A percentile compares a stretch with the other conserved stretches of the same genome.
phyloP scores from a whole-genome alignment of 2,797 vertebrate genomes.

The Lagocephalus sceleratus region DNA sequence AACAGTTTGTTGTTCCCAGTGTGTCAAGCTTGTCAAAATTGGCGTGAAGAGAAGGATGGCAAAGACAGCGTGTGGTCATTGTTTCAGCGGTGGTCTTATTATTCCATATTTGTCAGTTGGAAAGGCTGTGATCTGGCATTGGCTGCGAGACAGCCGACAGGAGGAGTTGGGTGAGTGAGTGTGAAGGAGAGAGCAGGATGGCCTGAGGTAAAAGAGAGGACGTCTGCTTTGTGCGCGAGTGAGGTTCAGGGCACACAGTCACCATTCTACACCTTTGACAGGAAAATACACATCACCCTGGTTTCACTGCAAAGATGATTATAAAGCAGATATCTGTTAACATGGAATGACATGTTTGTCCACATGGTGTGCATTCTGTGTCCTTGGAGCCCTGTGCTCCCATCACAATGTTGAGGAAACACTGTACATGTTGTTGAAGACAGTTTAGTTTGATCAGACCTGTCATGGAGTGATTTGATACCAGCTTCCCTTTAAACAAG shows the following conservation, averaged over 20 bases:
- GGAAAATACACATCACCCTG: conserved; percentile 28
- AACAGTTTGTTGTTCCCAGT: conserved; percentile 35
- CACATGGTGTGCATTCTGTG: background rate
- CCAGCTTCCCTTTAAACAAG: conserved; percentile 53
- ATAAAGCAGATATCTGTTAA: conserved; percentile 7
- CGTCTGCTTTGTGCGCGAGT: conserved; percentile 34
- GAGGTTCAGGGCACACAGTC: conserved; percentile 36
- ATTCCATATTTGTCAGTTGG: conserved; percentile 38
- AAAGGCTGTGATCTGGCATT: conserved; percentile 13
- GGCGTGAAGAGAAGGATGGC: conserved; percentile 23
- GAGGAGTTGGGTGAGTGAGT: conserved; percentile 12
- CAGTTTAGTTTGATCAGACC: conserved; percentile 43
- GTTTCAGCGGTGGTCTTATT: conserved; percentile 19
- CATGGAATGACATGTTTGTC: background rate
- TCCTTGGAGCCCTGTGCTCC: background rate
- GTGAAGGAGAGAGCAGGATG: conserved; percentile 7
- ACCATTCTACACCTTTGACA: conserved; percentile 38
- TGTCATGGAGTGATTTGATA: conserved; percentile 33
- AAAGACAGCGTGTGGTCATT: conserved; percentile 24
- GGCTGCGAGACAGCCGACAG: conserved; percentile 27
- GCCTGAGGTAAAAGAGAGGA: conserved; percentile 6
- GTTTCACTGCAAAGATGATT: conserved; percentile 3
- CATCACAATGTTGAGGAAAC: conserved; percentile 1
- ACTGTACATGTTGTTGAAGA: conserved; percentile 36
- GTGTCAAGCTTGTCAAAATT: conserved; percentile 38